Conservation (phyloP, 2,888 invertebrate species). For the Anoplius nigerrimus region DNA sequence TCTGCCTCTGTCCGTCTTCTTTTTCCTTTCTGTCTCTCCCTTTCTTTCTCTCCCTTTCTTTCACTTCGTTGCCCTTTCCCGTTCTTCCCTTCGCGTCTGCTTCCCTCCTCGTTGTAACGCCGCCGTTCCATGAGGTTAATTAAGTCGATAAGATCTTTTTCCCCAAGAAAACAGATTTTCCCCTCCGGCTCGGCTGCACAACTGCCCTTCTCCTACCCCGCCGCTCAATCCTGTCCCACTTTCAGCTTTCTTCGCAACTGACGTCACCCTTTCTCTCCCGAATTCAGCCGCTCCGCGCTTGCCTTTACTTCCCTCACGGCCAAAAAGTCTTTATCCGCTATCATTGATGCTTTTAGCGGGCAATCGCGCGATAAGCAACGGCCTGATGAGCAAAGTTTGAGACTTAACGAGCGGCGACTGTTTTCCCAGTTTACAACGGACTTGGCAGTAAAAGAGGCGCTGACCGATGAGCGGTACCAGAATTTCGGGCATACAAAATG, state of each 20-base stretch:
- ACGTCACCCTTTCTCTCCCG: not conserved
- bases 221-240: conserved; percentile 19
- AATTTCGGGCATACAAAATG: too few species aligned
- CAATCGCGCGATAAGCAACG: conserved; percentile 21
- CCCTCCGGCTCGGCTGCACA: not conserved
- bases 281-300: not conserved
- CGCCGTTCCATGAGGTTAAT: conserved; percentile 48
- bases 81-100: too few species aligned
- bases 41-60: conserved; percentile 1
- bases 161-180: conserved; percentile 27
- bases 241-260: conserved; percentile 15
- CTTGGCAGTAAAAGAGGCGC: too few species aligned
- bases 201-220: conserved; percentile 24
- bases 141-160: conserved; percentile 54
- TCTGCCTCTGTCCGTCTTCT: too few species aligned
- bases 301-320: not conserved
- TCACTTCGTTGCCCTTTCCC: too few species aligned
- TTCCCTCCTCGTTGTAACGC: conserved; percentile 23
- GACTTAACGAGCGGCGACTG: conserved; percentile 23
- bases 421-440: too few species aligned
- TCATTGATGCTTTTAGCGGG: conserved; percentile 33
- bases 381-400: conserved; percentile 29
- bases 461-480: too few species aligned
- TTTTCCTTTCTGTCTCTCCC: not conserved
- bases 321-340: conserved; percentile 29